Evolutionary conservation across 2,888 invertebrate species (phyloP).

Genomic region (Chironomus tentans): DNA sequence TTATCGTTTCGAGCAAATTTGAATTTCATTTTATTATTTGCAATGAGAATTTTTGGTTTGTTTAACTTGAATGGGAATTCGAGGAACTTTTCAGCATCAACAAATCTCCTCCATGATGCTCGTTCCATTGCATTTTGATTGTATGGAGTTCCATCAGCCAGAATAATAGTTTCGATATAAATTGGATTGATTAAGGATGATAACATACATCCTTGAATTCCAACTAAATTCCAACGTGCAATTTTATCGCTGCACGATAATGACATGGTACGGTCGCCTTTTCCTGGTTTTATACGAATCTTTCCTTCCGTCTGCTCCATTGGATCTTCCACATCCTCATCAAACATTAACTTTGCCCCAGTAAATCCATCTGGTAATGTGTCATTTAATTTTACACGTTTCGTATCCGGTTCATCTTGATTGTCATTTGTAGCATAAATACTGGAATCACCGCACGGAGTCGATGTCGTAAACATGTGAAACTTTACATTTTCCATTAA

Average conservation of each 20-base stretch:
- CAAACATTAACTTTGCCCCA: slow-evolving; percentile 72
- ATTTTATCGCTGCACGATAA: slow-evolving; percentile 94
- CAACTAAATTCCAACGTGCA: slow-evolving; percentile 77
- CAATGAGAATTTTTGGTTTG: slow-evolving; percentile 33
- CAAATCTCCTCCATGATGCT: slow-evolving; percentile 43
- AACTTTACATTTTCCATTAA: slow-evolving; percentile 55
- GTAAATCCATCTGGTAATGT: slow-evolving; percentile 45
- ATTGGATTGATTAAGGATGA: slow-evolving; percentile 57
- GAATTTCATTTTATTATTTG: slow-evolving; percentile 37
- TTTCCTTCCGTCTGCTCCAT: slow-evolving; percentile 61
- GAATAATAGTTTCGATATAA: slow-evolving; percentile 57
- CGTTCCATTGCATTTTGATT: slow-evolving; percentile 50
- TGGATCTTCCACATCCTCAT: slow-evolving; percentile 43
- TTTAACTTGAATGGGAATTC: slow-evolving; percentile 31
- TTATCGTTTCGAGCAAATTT: slow-evolving; percentile 38
- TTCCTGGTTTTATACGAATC: slow-evolving; percentile 79
- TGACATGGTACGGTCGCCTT: slow-evolving; percentile 79
- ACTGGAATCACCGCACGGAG: slow-evolving; percentile 90
- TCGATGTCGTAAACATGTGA: slow-evolving; percentile 77
- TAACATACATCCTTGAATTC: slow-evolving; percentile 75
- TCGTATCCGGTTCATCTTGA: slow-evolving; percentile 29
- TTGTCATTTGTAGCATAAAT: slow-evolving; percentile 56
- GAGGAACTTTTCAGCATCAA: not conserved
- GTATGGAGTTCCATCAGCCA: slow-evolving; percentile 60
- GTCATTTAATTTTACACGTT: slow-evolving; percentile 20